Evolutionary conservation across 64 coral and sea anemone species (phyloP).

Genomic region (Montipora efflorescens): DNA sequence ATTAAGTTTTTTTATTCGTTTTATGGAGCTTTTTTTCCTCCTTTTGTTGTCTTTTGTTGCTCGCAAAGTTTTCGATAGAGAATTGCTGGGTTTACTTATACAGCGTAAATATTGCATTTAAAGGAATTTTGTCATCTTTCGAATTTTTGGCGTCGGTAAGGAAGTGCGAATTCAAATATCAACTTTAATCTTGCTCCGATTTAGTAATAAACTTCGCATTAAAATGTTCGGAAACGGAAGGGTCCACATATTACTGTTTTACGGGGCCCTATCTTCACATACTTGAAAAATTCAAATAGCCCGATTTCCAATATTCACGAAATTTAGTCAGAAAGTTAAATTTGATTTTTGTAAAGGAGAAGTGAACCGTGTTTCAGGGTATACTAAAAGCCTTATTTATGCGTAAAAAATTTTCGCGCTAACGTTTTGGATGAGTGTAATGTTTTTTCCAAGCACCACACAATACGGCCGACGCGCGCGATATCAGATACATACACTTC

Average conservation of each 20-base stretch:
- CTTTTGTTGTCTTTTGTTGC: background rate
- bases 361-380: background rate
- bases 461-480: no score
- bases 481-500: background rate
- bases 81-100: background rate
- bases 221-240: background rate
- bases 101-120: background rate
- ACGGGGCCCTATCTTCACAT: no score
- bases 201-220: background rate
- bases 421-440: background rate
- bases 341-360: background rate
- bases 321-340: background rate
- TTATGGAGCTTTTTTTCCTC: background rate
- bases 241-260: background rate
- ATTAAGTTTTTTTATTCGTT: background rate
- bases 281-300: no score
- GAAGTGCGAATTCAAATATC: background rate
- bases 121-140: background rate
- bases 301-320: background rate
- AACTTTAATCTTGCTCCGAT: background rate
- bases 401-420: background rate
- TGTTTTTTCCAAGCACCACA: no score
- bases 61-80: no score
- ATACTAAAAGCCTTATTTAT: background rate
- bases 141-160: background rate